These are phyloP conservation scores for Phenganax stokvisi DNA, from an alignment of 92 coral and sea anemone species.

Conservation along the genomic window DNA sequence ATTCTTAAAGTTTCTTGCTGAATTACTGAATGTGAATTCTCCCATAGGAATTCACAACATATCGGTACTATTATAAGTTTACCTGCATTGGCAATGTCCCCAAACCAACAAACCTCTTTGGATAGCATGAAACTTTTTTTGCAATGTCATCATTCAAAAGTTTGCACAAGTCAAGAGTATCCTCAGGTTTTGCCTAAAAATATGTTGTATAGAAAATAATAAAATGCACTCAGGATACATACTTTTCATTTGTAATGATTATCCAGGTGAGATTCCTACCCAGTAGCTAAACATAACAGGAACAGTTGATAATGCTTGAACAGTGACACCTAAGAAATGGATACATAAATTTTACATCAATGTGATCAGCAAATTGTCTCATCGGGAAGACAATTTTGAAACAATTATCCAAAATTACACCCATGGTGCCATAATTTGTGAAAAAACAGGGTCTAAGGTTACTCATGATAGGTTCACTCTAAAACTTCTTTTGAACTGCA, in stretches of 20 bases:
- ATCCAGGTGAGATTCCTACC: constrained; percentile 46
- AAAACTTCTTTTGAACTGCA: too few species aligned
- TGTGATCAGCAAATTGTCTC: too few species aligned
- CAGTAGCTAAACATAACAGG: constrained; percentile 99
- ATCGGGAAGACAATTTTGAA: neutral
- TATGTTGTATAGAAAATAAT: neutral
- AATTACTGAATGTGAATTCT: neutral
- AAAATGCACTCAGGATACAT: neutral
- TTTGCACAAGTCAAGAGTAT: constrained; percentile 80
- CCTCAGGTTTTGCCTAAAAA: constrained; percentile 86
- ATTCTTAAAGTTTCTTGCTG: neutral
- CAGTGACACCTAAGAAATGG: constrained; percentile 60
- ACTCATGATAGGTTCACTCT: neutral
- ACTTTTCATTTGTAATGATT: neutral
- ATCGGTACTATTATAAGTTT: neutral
- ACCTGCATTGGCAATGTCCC: constrained; percentile 99
- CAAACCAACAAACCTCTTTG: constrained; percentile 86
- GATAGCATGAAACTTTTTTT: constrained; percentile 69
- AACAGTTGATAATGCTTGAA: constrained; percentile 89
- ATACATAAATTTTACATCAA: neutral
- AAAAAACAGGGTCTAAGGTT: neutral
- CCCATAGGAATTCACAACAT: neutral
- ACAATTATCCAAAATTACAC: too few species aligned
- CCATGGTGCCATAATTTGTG: neutral
- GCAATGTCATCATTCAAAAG: constrained; percentile 91